Evolutionary conservation across 2,797 vertebrate genomes (phyloP).

Genomic region (Alfaro cultratus): DNA sequence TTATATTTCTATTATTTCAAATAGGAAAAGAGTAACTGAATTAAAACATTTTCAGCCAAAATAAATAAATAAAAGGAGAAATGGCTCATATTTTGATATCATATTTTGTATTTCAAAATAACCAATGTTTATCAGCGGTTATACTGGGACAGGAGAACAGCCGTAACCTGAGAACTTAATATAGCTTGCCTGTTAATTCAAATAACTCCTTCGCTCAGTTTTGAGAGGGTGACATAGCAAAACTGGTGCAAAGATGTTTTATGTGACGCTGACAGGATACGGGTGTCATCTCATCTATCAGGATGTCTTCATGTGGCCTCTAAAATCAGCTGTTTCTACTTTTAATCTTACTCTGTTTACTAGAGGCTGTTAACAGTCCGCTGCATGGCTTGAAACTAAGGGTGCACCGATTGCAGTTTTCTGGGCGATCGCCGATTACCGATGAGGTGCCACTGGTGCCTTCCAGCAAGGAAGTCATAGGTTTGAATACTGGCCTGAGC

Average conservation of each 20-base stretch:
- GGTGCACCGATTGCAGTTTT: too few relatives aligned
- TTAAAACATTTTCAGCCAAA: background rate
- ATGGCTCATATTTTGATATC: background rate
- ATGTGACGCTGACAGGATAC: background rate
- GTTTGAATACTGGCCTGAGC: background rate
- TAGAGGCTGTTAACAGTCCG: background rate
- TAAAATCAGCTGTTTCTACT: background rate
- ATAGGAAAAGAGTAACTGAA: background rate
- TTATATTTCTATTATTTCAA: background rate
- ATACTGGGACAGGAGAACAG: background rate
- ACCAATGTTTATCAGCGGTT: background rate
- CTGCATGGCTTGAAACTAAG: too few relatives aligned
- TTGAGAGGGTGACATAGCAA: background rate
- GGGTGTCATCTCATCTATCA: background rate
- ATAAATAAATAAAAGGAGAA: background rate
- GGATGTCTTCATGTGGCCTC: background rate
- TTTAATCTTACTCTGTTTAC: background rate
- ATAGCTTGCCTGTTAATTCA: background rate
- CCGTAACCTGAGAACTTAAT: background rate
- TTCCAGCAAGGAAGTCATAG: background rate
- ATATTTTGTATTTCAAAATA: background rate
- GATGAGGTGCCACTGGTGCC: background rate
- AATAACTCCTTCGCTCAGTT: background rate
- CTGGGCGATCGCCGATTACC: too few relatives aligned
- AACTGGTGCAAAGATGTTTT: background rate